Conservation (phyloP, 2,113 vertebrate genomes). For the Lasiurus borealis region DNA sequence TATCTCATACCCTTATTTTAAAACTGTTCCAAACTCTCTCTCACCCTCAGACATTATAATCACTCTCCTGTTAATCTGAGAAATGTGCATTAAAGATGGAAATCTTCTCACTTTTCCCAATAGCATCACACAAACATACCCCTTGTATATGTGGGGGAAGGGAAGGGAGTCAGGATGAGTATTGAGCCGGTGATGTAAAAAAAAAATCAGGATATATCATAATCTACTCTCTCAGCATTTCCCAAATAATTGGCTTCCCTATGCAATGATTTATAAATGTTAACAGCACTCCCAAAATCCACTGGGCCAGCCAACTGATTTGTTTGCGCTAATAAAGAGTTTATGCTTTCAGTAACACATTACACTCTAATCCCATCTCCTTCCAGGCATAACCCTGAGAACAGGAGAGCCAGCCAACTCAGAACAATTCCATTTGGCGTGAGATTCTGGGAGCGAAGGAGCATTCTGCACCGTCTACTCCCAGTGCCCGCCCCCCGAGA, state of each 20-base stretch:
- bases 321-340: slow-evolving; percentile 12
- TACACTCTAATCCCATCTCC: background rate
- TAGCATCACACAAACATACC: background rate
- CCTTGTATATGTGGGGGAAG: rapidly evolving
- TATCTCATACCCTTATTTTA: background rate
- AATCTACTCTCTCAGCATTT: background rate
- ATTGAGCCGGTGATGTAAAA: background rate
- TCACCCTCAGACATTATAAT: background rate
- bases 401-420: slow-evolving; percentile 50
- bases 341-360: slow-evolving; percentile 32
- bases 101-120: background rate
- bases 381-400: slow-evolving; percentile 51
- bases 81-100: background rate
- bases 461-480: background rate
- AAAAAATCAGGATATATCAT: background rate
- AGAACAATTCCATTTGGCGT: slow-evolving; percentile 52
- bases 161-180: background rate
- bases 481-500: background rate
- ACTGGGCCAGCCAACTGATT: slow-evolving; percentile 11
- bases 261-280: background rate
- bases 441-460: slow-evolving; percentile 20
- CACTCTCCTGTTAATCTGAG: background rate
- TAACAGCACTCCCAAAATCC: background rate
- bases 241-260: background rate
- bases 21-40: slow-evolving; percentile 4